These are phyloP conservation scores for Epinotia bilunana DNA, from an alignment of 2,888 invertebrate genomes.

Conservation along the genomic window DNA sequence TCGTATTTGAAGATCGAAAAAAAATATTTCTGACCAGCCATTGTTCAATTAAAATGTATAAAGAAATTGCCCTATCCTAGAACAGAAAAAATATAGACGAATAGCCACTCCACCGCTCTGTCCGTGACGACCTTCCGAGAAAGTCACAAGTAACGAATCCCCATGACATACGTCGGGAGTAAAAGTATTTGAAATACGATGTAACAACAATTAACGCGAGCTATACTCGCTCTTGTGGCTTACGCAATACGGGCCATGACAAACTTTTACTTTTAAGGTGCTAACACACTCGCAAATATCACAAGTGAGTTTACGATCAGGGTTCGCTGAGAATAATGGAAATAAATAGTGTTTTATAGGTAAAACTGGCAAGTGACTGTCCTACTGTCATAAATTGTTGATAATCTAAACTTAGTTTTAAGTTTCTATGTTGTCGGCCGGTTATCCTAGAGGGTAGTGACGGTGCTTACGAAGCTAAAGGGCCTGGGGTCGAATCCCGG, in stretches of 20 bases:
- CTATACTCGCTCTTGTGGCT: slow-evolving; percentile 56
- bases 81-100: not conserved
- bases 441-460: no score
- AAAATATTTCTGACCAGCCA: no score
- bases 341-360: slow-evolving; percentile 1
- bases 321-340: slow-evolving; percentile 12
- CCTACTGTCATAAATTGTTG: not conserved
- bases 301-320: slow-evolving; percentile 48
- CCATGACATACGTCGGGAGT: slow-evolving; percentile 44
- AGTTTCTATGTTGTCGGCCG: no score
- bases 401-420: no score
- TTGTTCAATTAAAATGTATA: no score
- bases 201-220: slow-evolving; percentile 48
- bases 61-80: no score
- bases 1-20: no score
- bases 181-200: slow-evolving; percentile 51
- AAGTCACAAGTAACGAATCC: slow-evolving; percentile 67
- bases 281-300: slow-evolving; percentile 57
- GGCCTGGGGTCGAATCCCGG: no score
- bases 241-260: slow-evolving; percentile 50
- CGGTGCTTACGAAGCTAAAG: no score
- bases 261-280: slow-evolving; percentile 63
- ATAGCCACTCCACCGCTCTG: slow-evolving; percentile 51
- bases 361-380: not conserved
- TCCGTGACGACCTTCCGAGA: slow-evolving; percentile 73